phyloP scores from a whole-genome alignment of 1,140 invertebrate species.

The Drosophila nikananu region DNA sequence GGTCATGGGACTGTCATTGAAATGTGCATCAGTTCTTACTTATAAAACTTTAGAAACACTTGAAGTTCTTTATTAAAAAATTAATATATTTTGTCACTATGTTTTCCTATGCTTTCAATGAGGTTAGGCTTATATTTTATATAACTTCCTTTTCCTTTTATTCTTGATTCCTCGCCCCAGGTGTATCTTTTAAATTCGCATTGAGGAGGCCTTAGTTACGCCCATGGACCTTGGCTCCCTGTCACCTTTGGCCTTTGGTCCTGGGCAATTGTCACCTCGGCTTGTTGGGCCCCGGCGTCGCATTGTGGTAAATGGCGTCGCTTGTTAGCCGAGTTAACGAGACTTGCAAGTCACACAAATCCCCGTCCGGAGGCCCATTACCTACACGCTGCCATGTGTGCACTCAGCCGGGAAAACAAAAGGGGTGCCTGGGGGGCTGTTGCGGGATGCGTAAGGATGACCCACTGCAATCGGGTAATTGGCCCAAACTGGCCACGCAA shows the following conservation, averaged over 20 bases:
- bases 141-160: too few species aligned
- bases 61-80: too few species aligned
- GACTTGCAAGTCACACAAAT: slow-evolving; percentile 63
- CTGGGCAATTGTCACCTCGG: slow-evolving; percentile 62
- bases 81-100: too few species aligned
- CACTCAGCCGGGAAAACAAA: slow-evolving; percentile 27
- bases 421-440: slow-evolving; percentile 13
- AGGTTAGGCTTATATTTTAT: too few species aligned
- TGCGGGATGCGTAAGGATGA: slow-evolving; percentile 11
- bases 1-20: not conserved
- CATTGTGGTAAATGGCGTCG: slow-evolving; percentile 49
- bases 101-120: too few species aligned
- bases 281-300: slow-evolving; percentile 73
- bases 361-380: slow-evolving; percentile 55
- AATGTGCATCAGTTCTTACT: slow-evolving; percentile 4
- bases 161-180: not conserved
- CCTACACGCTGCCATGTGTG: slow-evolving; percentile 26
- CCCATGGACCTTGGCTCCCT: slow-evolving; percentile 13
- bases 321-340: slow-evolving; percentile 69
- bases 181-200: slow-evolving; percentile 61
- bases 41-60: not conserved
- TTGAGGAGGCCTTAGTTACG: slow-evolving; percentile 52
- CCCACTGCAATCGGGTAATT: slow-evolving; percentile 36
- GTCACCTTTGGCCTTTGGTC: slow-evolving; percentile 19
- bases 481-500: slow-evolving; percentile 32